Base-by-base conservation (phyloP, 2,797 vertebrate genomes). In the Scyliorhinus canicula region DNA sequence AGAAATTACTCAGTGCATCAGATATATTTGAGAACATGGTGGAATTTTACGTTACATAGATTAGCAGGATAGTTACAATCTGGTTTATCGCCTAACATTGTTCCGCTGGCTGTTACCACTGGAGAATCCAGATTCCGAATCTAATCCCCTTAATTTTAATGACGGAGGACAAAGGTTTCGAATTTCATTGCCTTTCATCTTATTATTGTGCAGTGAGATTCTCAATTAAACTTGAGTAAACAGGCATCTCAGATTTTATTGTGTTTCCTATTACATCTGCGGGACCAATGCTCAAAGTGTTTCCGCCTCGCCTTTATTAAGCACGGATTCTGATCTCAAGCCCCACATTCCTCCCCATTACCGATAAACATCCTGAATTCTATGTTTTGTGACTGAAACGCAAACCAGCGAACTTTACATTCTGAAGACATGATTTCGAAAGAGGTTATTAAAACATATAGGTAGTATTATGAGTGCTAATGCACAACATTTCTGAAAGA, bases 1-100 rank as follows among this genome's bases (percentile, higher is more conserved):
- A n/a, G 67, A n/a, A 94, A 52, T 94, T n/a, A 67, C 50, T 74
- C 93, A 94, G 93, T 94, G 93, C 93, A 94, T 52, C 65, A 94
- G 67, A 74, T 91, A 44, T 91, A 91, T 91, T 40, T 91, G 44
- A 65, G 40, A 91, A 74, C 67, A 74, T 94, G 26, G 28, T 31
- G 31, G 93, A 71, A 16, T 74, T 94, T 60, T 35, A 14, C 52
- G 28, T 55, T 50, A 55, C 24, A 14, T 86, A n/a, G 31, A 31
- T 12, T 71, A 52, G 1, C 50, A 69, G 44, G 35, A 71, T 74
- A 5, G 63, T 69, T 52, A 94, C 65, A 71, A 6, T 74, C 31
- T 35, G 65, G 31, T 93, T 52, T 71, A 16, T 71, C 31, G 65
- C 67, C 65, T 52, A 69, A 35, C 26, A 35, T 55, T 94, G 31